Evolutionary conservation across 2,113 vertebrate species (phyloP).

Genomic region (Notarius quadriscutis): DNA sequence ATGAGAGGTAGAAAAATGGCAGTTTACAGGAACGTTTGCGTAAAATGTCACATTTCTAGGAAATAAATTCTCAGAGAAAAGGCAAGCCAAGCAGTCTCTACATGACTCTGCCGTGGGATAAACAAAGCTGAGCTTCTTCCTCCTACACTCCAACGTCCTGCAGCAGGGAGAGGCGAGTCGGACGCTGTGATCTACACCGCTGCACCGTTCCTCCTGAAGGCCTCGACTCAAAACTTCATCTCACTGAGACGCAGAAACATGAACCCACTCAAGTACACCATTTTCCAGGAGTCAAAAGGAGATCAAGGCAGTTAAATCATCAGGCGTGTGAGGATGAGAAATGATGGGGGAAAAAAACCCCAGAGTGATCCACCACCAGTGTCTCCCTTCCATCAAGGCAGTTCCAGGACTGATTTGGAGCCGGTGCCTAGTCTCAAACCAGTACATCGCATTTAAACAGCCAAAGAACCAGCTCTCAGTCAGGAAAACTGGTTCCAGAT

Average conservation of each 20-base stretch:
- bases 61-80: not conserved
- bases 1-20: constrained; percentile 31
- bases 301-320: constrained; percentile 11
- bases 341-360: not conserved
- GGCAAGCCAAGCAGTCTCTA: too few relatives aligned
- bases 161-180: not conserved
- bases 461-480: too few relatives aligned
- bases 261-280: not conserved
- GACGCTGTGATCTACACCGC: too few relatives aligned
- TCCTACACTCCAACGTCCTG: not conserved
- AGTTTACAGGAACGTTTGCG: not conserved
- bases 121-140: not conserved
- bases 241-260: not conserved
- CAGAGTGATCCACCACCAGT: constrained; percentile 21
- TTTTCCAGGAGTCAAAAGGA: not conserved
- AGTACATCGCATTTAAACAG: too few relatives aligned
- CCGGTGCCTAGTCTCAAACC: too few relatives aligned
- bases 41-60: not conserved
- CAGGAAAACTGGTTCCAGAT: too few relatives aligned
- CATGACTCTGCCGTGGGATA: too few relatives aligned
- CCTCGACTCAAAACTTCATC: not conserved
- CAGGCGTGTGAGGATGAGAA: not conserved
- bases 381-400: too few relatives aligned
- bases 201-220: not conserved
- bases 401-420: too few relatives aligned